Evolutionary conservation across 2,888 invertebrate genomes (phyloP), one percentile per base, ranked within the genome.

Genomic region (Hydroisotoma schaefferi): DNA sequence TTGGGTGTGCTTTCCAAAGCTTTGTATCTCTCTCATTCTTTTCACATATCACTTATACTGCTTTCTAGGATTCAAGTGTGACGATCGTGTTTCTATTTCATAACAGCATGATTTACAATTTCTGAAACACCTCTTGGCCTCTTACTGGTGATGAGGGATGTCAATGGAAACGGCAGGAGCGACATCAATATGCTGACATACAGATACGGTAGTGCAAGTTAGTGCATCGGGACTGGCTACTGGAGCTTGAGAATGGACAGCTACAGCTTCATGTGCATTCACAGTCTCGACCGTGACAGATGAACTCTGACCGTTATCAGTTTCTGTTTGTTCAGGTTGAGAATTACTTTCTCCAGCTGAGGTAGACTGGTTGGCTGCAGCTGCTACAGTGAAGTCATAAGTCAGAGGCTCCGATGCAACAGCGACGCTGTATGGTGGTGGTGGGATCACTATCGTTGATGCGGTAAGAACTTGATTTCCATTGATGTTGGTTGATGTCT

Each of bases 391-490:
- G 22, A 62, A 46, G 48, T 53, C n/a, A 44, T 38, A 51, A 46
- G 55, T 59, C 10, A 65, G 29, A 23, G 66, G 68, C 56, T 67
- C 68, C 15, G 67, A 59, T 40, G 68, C 68, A 37, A 70, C 59
- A 15, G 68, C 68, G 40, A 67, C 70, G 52, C 69, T 69, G 63
- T 71, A 71, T 1, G 71, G 71, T 10, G 71, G 71, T 22, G 71
- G 71, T 20, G 65, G 63, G 47, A 69, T 59, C 15, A 60, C 61
- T 27, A 69, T 63, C 18, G 51, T 54, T 10, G 63, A 52, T 10
- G 63, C 43, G n/a, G 53, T 48, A 12, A 57, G 26, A n/a, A 57
- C 62, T 26, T 29, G 38, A 49, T 61, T 65, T 53, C 59, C 61
- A 33, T 18, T 29, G n/a, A 22, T 33, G 38, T 26, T 57, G 26